phyloP scores from a whole-genome alignment of 2,797 vertebrate genomes.

The Sebastes cheni region DNA sequence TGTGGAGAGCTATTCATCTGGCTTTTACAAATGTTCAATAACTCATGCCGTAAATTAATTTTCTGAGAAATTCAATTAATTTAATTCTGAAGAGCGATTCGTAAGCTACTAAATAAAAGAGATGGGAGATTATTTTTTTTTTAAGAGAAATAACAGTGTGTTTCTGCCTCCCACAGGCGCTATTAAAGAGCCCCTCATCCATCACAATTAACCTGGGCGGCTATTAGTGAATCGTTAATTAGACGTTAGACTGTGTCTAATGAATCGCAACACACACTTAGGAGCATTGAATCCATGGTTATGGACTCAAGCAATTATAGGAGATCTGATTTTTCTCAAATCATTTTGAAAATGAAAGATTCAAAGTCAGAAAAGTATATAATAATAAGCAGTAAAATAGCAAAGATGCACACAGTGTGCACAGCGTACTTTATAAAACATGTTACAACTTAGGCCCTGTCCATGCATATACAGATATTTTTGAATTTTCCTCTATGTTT shows the following conservation, averaged over 20 bases:
- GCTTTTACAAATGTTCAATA: slow-evolving; percentile 28
- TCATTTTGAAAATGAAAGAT: background rate
- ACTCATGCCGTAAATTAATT: slow-evolving; percentile 38
- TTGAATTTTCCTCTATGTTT: too few relatives aligned
- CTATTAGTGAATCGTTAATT: slow-evolving; percentile 69
- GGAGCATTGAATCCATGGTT: slow-evolving; percentile 43
- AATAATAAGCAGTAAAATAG: background rate
- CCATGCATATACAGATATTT: fast-evolving
- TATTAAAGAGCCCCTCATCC: slow-evolving; percentile 57
- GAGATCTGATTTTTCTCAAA: slow-evolving; percentile 1
- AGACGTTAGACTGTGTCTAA: slow-evolving; percentile 59
- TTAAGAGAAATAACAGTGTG: slow-evolving; percentile 52
- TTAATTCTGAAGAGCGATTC: slow-evolving; percentile 19
- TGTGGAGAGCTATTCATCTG: slow-evolving; percentile 8
- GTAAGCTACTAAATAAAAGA: slow-evolving; percentile 15
- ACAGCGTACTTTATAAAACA: background rate
- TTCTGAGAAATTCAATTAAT: slow-evolving; percentile 24
- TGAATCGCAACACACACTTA: slow-evolving; percentile 57
- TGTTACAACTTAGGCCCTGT: background rate
- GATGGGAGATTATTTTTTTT: slow-evolving; percentile 32
- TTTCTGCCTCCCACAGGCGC: slow-evolving; percentile 40
- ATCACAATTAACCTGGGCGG: slow-evolving; percentile 74
- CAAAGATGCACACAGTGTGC: background rate
- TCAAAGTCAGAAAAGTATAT: background rate
- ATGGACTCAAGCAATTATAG: slow-evolving; percentile 40